phyloP scores from a whole-genome alignment of 2,797 vertebrate genomes.

The Eulemur coronatus region DNA sequence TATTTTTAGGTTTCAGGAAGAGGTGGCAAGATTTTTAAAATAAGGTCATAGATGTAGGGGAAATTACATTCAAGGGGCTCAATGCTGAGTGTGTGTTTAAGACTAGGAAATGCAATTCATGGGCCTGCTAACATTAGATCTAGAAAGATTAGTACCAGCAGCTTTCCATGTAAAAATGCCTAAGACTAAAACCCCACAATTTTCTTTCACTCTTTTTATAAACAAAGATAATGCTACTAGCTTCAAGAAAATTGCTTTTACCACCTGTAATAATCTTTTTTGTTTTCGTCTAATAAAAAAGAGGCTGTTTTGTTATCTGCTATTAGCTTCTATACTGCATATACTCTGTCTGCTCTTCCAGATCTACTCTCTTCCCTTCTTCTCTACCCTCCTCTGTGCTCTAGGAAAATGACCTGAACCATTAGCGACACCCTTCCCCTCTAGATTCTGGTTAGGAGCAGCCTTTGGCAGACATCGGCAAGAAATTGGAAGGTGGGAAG shows the following conservation, averaged over 20 bases:
- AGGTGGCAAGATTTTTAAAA: conserved; percentile 45
- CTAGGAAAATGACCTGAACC: not conserved
- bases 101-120: not conserved
- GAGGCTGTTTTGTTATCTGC: not conserved
- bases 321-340: not conserved
- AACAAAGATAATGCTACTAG: not conserved
- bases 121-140: not conserved
- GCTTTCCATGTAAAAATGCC: not conserved
- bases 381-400: not conserved
- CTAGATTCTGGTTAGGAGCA: not conserved
- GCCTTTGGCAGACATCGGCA: not conserved
- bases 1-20: conserved; percentile 67
- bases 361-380: not conserved
- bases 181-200: not conserved
- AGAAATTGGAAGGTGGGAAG: not conserved
- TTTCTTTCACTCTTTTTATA: not conserved
- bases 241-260: conserved; percentile 13
- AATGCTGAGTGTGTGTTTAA: not conserved
- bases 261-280: not conserved
- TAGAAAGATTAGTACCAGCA: not conserved
- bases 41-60: conserved; percentile 8
- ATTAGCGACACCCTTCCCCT: not conserved
- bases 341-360: not conserved
- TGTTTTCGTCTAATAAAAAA: not conserved
- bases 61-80: not conserved